Evolutionary conservation across 2,113 vertebrate species (phyloP), one percentile per base, ranked within the genome.

Genomic region (Engraulis encrasicolus): DNA sequence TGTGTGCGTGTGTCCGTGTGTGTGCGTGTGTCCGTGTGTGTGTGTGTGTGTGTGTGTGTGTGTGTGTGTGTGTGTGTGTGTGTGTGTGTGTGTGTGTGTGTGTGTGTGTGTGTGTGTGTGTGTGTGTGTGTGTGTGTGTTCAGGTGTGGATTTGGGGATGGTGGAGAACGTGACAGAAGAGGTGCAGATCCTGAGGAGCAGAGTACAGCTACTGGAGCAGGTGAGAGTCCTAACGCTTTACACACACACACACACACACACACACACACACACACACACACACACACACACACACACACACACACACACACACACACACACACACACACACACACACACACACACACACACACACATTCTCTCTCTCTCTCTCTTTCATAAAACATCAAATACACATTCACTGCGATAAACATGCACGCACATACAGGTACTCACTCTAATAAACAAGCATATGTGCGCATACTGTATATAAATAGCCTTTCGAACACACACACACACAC

Each of bases 171-270:
- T 95, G 86, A 94, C 94, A 38, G 95, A 97, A 81, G 97, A 99
- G 82, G 91, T 99, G 6, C 83, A 90, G 79, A 95, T 91, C 23
- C 92, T 99, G 66, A 96, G 86, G 90, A 91, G 89, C 78, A 92
- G 96, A 92, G 94, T 99, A 4, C 95, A 96, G 45, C 87, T 95
- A 0, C 93, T 99, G 82, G 98, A 99, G 91, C 95, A 96, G 95
- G 96, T 94, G 92, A 89, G 91, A 34, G 54, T 37, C 19, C 23
- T 61, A 23, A 52, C 5, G 15, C 20, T 20, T n/a, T n/a, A n/a
- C n/a, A n/a, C n/a, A n/a, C n/a, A n/a, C n/a, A 14, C 79, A 48
- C 50, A 40, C 14, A 23, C 23, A 5, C 18, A 77, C 80, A 52
- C 38, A 50, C 52, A 20, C 49, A 77, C 52, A 83, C 92, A 86